Conservation (phyloP, 2,888 invertebrate genomes). For the Galerucella nymphaeae region DNA sequence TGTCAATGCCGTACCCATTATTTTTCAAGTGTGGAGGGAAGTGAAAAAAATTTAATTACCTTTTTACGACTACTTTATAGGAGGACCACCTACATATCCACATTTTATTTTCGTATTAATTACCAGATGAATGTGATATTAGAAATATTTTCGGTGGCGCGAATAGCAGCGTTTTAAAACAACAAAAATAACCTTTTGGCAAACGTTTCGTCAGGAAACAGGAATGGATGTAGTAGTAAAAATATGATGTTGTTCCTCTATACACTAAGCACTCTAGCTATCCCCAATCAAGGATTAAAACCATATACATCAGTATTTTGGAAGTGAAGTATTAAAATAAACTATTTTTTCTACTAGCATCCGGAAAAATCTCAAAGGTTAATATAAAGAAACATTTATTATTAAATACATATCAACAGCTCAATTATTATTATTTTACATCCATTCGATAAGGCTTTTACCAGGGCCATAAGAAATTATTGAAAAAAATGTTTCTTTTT, state of each 20-base stretch:
- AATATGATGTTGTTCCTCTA: background rate
- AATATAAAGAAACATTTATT: too few relatives aligned
- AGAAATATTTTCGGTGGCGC: background rate
- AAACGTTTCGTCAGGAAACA: background rate
- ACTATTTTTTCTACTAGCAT: too few relatives aligned
- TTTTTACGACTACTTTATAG: conserved; percentile 16
- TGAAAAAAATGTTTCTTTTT: too few relatives aligned
- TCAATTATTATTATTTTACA: too few relatives aligned
- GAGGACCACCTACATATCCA: conserved; percentile 14
- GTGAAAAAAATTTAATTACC: conserved; percentile 6
- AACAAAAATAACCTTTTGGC: background rate
- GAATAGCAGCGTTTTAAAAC: background rate
- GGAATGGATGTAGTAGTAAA: background rate
- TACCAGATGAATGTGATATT: background rate
- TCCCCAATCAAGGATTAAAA: too few relatives aligned
- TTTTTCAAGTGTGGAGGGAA: conserved; percentile 10
- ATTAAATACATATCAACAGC: too few relatives aligned
- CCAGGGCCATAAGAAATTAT: too few relatives aligned
- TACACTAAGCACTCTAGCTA: too few relatives aligned
- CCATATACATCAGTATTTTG: too few relatives aligned
- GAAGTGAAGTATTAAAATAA: too few relatives aligned
- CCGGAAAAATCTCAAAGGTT: too few relatives aligned
- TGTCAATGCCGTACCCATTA: conserved; percentile 15
- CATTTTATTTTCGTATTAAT: conserved; percentile 2
- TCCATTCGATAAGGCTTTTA: too few relatives aligned